Conservation (phyloP, 1,140 invertebrate species). For the Euglossa dilemma region DNA sequence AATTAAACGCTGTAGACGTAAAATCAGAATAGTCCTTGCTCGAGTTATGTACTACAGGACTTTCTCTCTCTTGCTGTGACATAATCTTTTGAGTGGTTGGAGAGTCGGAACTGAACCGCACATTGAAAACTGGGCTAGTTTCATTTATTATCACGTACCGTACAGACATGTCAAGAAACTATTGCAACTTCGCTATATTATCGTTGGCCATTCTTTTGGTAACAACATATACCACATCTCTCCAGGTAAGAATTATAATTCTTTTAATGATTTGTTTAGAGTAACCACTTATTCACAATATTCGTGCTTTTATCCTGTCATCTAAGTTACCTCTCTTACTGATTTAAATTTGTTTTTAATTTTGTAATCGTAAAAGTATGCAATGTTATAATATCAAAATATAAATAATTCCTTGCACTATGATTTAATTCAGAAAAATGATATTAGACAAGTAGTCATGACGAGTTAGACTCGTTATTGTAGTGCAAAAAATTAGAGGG, state of each 20-base stretch:
- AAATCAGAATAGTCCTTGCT: conserved; percentile 43
- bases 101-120: conserved; percentile 55
- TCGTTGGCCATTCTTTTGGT: conserved; percentile 58
- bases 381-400: too few relatives aligned
- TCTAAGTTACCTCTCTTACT: too few relatives aligned
- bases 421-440: too few relatives aligned
- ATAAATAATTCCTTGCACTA: too few relatives aligned
- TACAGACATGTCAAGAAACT: conserved; percentile 73
- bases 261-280: not conserved
- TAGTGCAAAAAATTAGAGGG: too few relatives aligned
- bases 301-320: too few relatives aligned
- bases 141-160: conserved; percentile 76
- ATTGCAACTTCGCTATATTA: conserved; percentile 44
- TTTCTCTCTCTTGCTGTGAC: conserved; percentile 77
- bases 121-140: conserved; percentile 75
- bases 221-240: conserved; percentile 18
- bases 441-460: too few relatives aligned
- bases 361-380: too few relatives aligned
- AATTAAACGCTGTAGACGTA: conserved; percentile 34
- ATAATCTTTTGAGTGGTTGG: conserved; percentile 75
- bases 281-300: not conserved
- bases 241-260: conserved; percentile 58
- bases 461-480: too few relatives aligned
- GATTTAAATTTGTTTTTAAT: too few relatives aligned
- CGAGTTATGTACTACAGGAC: conserved; percentile 61